Evolutionary conservation across 2,888 invertebrate species (phyloP), one percentile per base, ranked within the genome.

Genomic region (Ernsta delagoae): DNA sequence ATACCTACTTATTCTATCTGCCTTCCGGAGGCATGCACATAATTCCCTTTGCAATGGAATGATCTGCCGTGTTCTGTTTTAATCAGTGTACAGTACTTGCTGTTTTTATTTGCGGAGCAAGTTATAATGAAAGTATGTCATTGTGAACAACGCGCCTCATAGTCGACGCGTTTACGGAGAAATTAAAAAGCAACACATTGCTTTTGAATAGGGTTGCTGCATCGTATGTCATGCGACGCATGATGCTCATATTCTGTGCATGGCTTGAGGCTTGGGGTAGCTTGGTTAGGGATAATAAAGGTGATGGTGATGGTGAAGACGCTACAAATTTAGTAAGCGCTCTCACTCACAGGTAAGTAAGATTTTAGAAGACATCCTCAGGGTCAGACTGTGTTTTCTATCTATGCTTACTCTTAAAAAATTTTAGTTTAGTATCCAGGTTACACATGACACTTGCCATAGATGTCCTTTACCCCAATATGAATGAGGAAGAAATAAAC

Each of bases 21-120:
- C 75, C 78, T 78, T 78, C 79, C 76, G 79, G 75, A 77, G 43
- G 45, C 54, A 60, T 45, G 7, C 12, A 63, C 50, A 50, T 68
- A 31, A 41, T 70, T 70, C 64, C 64, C 59, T 64, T 59, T 59
- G 69, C 59, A 41, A n/a, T 61, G 67, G 63, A 48, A 63, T 69
- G 64, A 70, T 70, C 45, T 45, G 36, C 31, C 53, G 59, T 63
- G 60, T 60, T 43, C 59, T 65, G 70, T 70, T 70, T 70, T 65
- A 65, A 64, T 70, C 59, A 59, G 63, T 45, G 9, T 12, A 16
- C 16, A 68, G 68, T 68, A 63, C 59, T 31, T 59, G 41, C n/a
- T 60, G 68, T 70, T 64, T 64, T 70, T 70, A 65, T 70, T 70
- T 63, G 50, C 53, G 34, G 59, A 63, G 48, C 61, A 43, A 43